phyloP scores from a whole-genome alignment of 1,140 invertebrate genomes.

The Orius insidiosus region DNA sequence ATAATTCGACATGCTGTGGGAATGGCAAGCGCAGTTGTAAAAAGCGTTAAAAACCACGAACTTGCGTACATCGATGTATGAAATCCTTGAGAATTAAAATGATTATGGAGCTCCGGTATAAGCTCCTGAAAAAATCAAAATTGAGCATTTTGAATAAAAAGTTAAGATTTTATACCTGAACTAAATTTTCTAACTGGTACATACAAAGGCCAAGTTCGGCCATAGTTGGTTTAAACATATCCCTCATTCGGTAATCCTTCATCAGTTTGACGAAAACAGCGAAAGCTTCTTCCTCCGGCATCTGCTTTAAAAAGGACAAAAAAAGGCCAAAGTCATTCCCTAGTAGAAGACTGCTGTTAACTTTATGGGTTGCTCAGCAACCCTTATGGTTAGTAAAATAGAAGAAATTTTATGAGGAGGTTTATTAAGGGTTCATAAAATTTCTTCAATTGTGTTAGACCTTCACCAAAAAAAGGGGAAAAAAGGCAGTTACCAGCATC shows the following conservation, averaged over 20 bases:
- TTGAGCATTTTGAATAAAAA: background rate
- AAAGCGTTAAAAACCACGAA: conserved; percentile 95
- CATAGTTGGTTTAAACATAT: conserved; percentile 99
- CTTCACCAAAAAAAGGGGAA: too few relatives aligned
- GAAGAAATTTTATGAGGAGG: too few relatives aligned
- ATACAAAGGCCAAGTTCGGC: conserved; percentile 94
- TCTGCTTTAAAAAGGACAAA: too few relatives aligned
- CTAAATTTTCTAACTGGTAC: conserved; percentile 94
- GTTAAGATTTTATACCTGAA: conserved; percentile 37
- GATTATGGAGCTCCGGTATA: conserved; percentile 81
- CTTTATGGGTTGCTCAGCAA: too few relatives aligned
- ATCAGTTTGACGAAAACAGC: conserved; percentile 93
- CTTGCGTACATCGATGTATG: conserved; percentile 97
- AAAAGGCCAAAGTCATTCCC: too few relatives aligned
- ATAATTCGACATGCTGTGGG: conserved; percentile 82
- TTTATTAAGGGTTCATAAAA: too few relatives aligned
- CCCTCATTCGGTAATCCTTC: conserved; percentile 92
- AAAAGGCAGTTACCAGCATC: conserved; percentile 52
- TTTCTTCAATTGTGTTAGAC: too few relatives aligned
- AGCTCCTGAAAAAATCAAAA: conserved; percentile 61
- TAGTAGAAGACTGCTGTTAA: too few relatives aligned
- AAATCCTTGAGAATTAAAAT: conserved; percentile 94
- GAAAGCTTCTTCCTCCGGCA: conserved; percentile 99
- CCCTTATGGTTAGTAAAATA: too few relatives aligned
- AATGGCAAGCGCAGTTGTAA: conserved; percentile 81